These are phyloP conservation scores for Drosophila niveifrons DNA, from an alignment of 2,888 invertebrate genomes.

Conservation along the genomic window DNA sequence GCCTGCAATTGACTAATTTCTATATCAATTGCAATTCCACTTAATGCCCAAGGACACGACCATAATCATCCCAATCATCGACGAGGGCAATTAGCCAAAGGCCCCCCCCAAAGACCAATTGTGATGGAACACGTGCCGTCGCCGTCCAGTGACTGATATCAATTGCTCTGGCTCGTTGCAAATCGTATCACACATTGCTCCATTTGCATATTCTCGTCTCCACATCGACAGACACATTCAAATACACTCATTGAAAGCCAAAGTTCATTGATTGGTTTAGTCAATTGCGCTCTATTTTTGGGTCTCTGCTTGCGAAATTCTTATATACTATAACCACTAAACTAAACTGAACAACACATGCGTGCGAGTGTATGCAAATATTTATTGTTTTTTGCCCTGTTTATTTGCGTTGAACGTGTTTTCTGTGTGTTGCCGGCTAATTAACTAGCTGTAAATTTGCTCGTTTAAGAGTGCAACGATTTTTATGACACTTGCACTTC, in stretches of 20 bases:
- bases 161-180: conserved; percentile 32
- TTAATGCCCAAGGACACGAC: conserved; percentile 51
- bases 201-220: neutral
- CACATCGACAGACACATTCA: neutral
- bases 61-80: conserved; percentile 47
- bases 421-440: conserved; percentile 11
- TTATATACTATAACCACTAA: neutral
- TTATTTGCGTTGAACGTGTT: conserved; percentile 4
- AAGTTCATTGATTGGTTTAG: conserved; percentile 52
- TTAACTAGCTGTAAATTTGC: conserved; percentile 9
- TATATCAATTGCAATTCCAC: conserved; percentile 61
- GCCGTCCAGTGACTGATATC: conserved; percentile 27
- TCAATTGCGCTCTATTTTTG: conserved; percentile 52
- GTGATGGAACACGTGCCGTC: conserved; percentile 25
- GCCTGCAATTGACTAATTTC: conserved; percentile 61
- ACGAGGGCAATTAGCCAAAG: conserved; percentile 51
- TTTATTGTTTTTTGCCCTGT: conserved; percentile 8
- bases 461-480: neutral
- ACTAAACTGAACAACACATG: neutral
- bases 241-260: conserved; percentile 7
- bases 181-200: conserved; percentile 15
- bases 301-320: conserved; percentile 30
- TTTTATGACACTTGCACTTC: conserved; percentile 16
- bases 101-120: conserved; percentile 42
- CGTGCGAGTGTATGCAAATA: conserved; percentile 13